A percentile compares a stretch with the other conserved stretches of the same genome.
These are phyloP conservation scores for Gobionotothen gibberifrons DNA, from an alignment of 2,797 vertebrate genomes.

Conservation along the genomic window DNA sequence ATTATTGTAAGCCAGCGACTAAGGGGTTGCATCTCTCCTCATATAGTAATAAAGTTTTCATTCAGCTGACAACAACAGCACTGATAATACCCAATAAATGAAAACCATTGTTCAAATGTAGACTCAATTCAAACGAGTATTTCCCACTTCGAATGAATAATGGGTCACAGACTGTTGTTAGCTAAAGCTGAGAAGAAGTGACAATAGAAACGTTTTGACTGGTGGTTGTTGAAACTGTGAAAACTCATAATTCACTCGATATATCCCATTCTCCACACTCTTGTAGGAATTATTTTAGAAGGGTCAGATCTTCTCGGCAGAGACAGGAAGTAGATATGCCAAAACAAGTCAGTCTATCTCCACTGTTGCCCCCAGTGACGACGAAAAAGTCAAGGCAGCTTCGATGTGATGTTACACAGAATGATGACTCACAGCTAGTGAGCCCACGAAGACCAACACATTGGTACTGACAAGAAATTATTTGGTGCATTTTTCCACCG, in stretches of 20 bases:
- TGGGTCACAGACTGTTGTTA: slow-evolving; percentile 31
- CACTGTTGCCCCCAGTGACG: slow-evolving; percentile 53
- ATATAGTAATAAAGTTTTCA: slow-evolving; percentile 10
- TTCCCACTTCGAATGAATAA: slow-evolving; percentile 23
- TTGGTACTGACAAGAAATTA: slow-evolving; percentile 27
- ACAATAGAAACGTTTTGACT: slow-evolving; percentile 20
- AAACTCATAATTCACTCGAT: slow-evolving; percentile 26
- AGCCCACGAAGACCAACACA: slow-evolving; percentile 44
- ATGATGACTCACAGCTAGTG: slow-evolving; percentile 71
- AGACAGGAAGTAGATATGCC: slow-evolving; percentile 30
- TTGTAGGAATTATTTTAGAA: slow-evolving; percentile 1
- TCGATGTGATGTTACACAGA: slow-evolving; percentile 64
- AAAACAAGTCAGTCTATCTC: slow-evolving; percentile 59
- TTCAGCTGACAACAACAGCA: slow-evolving; percentile 2
- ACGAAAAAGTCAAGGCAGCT: slow-evolving; percentile 53
- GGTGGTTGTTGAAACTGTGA: slow-evolving; percentile 30
- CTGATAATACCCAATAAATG: not conserved
- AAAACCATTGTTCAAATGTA: slow-evolving; percentile 12
- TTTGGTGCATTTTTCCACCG: slow-evolving; percentile 20
- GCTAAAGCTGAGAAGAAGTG: slow-evolving; percentile 33
- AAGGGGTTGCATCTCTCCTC: not conserved
- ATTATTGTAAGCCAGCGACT: not conserved
- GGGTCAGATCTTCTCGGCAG: slow-evolving; percentile 33
- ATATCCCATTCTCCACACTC: slow-evolving; percentile 2
- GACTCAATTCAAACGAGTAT: slow-evolving; percentile 14